Percentiles rank a stretch among this genome's conserved stretches.
phyloP scores from a whole-genome alignment of 2,797 vertebrate genomes.

The Xenopus petersii region DNA sequence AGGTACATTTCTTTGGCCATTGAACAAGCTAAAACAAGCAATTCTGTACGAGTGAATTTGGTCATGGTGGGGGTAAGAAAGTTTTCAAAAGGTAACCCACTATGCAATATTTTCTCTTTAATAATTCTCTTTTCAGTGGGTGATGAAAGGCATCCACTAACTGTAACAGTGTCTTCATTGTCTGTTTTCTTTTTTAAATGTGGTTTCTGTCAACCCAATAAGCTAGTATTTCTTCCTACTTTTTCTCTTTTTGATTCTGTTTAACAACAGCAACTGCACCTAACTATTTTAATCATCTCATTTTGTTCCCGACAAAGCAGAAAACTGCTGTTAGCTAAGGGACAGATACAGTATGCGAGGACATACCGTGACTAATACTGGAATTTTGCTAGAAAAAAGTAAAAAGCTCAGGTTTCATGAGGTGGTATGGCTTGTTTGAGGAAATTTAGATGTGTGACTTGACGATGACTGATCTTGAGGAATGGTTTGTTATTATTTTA shows the following conservation, averaged over 20 bases:
- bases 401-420: conserved; percentile 93
- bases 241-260: conserved; percentile 55
- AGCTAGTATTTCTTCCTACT: conserved; percentile 47
- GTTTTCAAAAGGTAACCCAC: conserved; percentile 42
- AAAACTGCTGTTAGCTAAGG: conserved; percentile 56
- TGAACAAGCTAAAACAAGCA: conserved; percentile 68
- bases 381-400: conserved; percentile 94
- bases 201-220: conserved; percentile 50
- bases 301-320: conserved; percentile 59
- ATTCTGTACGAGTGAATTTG: conserved; percentile 43
- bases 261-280: conserved; percentile 41
- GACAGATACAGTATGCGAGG: conserved; percentile 53
- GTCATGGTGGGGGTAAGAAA: conserved; percentile 44
- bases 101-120: conserved; percentile 61
- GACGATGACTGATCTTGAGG: conserved; percentile 84
- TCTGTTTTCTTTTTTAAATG: conserved; percentile 43
- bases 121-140: conserved; percentile 60
- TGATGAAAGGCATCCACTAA: conserved; percentile 64
- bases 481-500: conserved; percentile 60
- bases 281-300: conserved; percentile 50
- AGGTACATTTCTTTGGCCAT: conserved; percentile 59
- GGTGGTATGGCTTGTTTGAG: conserved; percentile 80
- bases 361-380: conserved; percentile 93
- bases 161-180: conserved; percentile 59
- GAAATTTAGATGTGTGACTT: conserved; percentile 78